Base-by-base conservation (phyloP, 2,113 vertebrate species). In the Rhabdornis inornatus region DNA sequence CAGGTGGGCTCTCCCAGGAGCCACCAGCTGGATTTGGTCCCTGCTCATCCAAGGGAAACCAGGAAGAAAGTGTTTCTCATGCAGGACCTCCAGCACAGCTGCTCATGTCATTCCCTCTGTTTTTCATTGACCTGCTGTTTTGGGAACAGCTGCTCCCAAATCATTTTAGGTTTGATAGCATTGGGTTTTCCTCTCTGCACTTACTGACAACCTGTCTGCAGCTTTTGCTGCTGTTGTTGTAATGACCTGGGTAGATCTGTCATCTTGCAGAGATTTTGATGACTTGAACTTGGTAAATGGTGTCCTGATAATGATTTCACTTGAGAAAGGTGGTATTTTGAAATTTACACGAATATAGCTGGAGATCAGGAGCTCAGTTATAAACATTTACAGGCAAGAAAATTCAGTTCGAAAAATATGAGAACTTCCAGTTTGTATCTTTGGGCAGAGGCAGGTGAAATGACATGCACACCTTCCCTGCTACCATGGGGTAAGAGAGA, bases 111-210 rank as follows among this genome's bases (percentile, higher is more conserved):
- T 66, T 81, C 79, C 71, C 37, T 25, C 40, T 39, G 24, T 28
- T 87, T 71, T 27, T 59, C 47, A 47, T 7, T 30, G 83, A 83
- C 35, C 66, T 87, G 70, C 82, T 87, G 70, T 44, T 71, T 87
- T 61, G 88, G 92, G 37, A 91, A 35, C 92, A 93, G 85, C 90
- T 92, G 65, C 31, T 93, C 70, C n/a, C 78, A 25, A 76, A 40
- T n/a, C 13, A 42, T 76, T 92, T 75, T 25, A 56, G 27, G 70
- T 87, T 83, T 91, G 44, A 45, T 40, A 75, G 44, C 0, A 0
- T 3, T 35, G 53, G 53, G 7, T 20, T 87, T 94, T 85, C 53
- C 80, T 79, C 83, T 61, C 56, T 68, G 60, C 21, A 15, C 39
- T 89, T 89, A 44, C 40, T 82, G 68, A 92, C 5, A 9, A 76